Evolutionary conservation across 2,113 vertebrate genomes (phyloP).

Genomic region (Alces alces): DNA sequence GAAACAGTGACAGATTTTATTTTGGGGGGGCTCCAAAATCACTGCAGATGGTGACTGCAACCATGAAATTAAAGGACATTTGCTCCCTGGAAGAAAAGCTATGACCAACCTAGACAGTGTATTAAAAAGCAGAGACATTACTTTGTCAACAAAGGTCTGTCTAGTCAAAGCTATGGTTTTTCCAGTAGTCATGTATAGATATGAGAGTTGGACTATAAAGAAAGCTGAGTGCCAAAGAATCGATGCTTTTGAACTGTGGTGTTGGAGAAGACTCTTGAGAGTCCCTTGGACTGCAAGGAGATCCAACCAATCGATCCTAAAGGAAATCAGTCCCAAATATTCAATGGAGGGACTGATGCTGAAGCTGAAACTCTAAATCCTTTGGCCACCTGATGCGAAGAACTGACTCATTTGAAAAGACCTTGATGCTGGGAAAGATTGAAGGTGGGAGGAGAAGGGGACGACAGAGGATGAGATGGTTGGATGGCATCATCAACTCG

Average conservation of each 20-base stretch:
- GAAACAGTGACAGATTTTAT: neutral
- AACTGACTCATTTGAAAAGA: neutral
- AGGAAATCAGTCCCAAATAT: neutral
- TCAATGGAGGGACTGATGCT: neutral
- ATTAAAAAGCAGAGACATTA: neutral
- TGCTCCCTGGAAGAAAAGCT: neutral
- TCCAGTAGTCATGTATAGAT: neutral
- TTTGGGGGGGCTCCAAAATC: neutral
- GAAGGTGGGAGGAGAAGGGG: neutral
- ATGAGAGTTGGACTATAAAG: neutral
- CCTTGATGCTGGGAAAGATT: neutral
- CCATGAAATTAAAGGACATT: neutral
- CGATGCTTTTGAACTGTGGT: neutral
- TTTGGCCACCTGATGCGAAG: neutral
- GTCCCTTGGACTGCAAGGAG: neutral
- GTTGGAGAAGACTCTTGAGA: neutral
- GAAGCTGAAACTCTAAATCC: neutral
- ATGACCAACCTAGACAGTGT: neutral
- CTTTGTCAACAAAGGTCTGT: neutral
- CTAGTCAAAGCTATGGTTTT: neutral
- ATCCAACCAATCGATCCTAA: neutral
- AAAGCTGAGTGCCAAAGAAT: neutral
- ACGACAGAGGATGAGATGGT: neutral
- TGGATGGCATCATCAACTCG: neutral
- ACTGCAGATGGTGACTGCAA: neutral